These are phyloP conservation scores for Ceryle rudis DNA, from an alignment of 2,797 vertebrate genomes.

Conservation along the genomic window DNA sequence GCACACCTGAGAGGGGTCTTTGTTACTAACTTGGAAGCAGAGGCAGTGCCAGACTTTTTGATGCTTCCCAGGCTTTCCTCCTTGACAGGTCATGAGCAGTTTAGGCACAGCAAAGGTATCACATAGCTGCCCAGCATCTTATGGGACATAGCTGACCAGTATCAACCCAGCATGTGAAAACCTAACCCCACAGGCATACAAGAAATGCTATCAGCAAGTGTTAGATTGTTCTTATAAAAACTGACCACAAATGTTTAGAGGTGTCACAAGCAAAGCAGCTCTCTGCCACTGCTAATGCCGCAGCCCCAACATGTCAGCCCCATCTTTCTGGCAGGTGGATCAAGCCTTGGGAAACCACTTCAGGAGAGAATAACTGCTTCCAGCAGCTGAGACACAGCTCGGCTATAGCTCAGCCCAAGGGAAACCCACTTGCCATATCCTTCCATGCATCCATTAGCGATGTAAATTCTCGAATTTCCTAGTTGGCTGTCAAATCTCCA, in stretches of 20 bases:
- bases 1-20: not conserved
- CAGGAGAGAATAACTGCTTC: not conserved
- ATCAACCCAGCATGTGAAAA: accelerated
- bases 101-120: not conserved
- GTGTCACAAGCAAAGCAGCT: not conserved
- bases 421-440: not conserved
- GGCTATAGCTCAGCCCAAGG: not conserved
- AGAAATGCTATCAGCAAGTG: not conserved
- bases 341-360: not conserved
- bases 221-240: not conserved
- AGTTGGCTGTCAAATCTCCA: not conserved
- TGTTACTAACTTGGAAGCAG: not conserved
- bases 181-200: not conserved
- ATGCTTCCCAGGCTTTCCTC: not conserved
- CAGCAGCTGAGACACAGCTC: not conserved
- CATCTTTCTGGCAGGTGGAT: not conserved
- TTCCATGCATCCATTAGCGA: not conserved
- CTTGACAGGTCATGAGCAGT: not conserved
- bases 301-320: not conserved
- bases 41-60: not conserved
- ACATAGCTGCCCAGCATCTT: not conserved
- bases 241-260: not conserved
- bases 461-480: not conserved
- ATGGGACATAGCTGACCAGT: not conserved
- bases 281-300: not conserved